Evolutionary conservation across 2,113 vertebrate species (phyloP), one percentile per base, ranked within the genome.

Genomic region (Trochalopteron elliotii): DNA sequence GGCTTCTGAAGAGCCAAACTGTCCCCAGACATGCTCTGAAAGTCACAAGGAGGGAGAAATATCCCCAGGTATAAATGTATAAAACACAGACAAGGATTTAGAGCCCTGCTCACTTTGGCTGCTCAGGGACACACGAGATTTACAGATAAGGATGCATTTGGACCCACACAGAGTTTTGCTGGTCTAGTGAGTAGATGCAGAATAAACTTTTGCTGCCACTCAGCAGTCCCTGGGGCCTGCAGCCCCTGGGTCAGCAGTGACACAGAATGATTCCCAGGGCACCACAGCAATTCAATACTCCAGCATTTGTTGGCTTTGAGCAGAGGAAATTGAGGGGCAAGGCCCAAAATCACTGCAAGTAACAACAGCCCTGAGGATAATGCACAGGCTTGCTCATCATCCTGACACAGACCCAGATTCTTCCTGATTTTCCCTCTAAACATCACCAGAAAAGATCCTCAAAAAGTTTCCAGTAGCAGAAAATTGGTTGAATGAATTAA

Each of bases 51-150:
- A 89, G 25, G 35, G 42, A 40, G 33, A 25, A 89, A 28, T 8
- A 67, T 3, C 31, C 44, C 40, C 23, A n/a, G 5, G 18, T 14
- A 6, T 2, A 5, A 33, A 8, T 3, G 6, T 14, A 5, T 4
- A 28, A 40, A 37, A 20, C 53, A 49, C 21, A 68, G 19, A 12
- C 40, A 28, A 2, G 4, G 12, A 17, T 44, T 81, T 22, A 15
- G 25, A 67, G 30, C 84, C 47, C 49, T 39, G 21, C 44, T 45
- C 21, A 1, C 22, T 39, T 14, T 37, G 65, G 39, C 19, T 74
- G n/a, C 50, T 90, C 59, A 23, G 21, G 24, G 52, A 10, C 33
- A 24, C 9, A 3, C 2, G 12, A 15, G 27, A 6, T 37, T 20
- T 55, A 53, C 24, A 50, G 20, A 2, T 3, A 11, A 25, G 35